A percentile compares a stretch with the other conserved stretches of the same genome.
Conservation (phyloP, 2,888 invertebrate genomes). For the Neocrepidodera transversa region DNA sequence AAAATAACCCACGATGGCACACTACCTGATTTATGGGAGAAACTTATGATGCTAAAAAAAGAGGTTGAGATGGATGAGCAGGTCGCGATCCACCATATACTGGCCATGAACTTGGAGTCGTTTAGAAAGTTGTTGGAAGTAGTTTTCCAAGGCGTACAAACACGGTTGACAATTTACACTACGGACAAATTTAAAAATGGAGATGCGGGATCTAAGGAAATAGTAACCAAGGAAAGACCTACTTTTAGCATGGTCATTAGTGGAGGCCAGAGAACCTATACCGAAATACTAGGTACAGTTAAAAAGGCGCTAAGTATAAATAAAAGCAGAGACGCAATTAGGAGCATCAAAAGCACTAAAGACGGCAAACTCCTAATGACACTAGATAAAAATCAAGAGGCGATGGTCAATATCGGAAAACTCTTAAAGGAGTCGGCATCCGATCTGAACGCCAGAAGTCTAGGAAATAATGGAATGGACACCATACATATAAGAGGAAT, state of each 20-base stretch:
- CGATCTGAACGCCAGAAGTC: neutral
- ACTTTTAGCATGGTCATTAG: conserved; percentile 2
- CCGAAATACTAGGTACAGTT: conserved; percentile 8
- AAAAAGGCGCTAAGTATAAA: neutral
- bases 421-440: neutral
- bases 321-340: neutral
- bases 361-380: neutral
- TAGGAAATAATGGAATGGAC: neutral
- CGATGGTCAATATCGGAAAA: neutral
- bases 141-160: neutral
- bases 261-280: conserved; percentile 5
- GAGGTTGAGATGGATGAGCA: neutral
- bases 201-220: neutral
- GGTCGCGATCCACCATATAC: neutral
- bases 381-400: neutral
- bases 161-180: neutral
- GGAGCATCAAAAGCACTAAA: conserved; percentile 10
- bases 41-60: conserved; percentile 1
- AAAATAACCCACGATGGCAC: neutral
- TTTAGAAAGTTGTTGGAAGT: conserved; percentile 12
- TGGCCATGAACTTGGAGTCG: neutral
- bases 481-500: neutral
- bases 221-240: neutral
- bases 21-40: conserved; percentile 5
- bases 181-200: neutral